Evolutionary conservation across 2,113 vertebrate species (phyloP), one percentile per base, ranked within the genome.

Genomic region (Proteles cristata): DNA sequence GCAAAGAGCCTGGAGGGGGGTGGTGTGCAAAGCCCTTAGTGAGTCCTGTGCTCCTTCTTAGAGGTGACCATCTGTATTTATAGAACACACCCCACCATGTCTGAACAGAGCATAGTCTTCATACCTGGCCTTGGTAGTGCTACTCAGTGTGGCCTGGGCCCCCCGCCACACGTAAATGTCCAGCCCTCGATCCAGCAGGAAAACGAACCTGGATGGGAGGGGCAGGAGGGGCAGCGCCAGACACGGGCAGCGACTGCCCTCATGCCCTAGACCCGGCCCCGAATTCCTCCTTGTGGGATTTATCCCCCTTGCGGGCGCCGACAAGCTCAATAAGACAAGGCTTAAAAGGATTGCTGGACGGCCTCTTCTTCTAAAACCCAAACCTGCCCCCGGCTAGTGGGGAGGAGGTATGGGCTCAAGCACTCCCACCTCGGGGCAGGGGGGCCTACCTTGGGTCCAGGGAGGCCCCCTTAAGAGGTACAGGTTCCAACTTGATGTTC

Each of bases 71-170:
- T 7, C 8, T 33, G 63, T 84, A 76, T 45, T 58, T 39, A 14
- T 53, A 39, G 5, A 15, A 48, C 69, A 58, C 15, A 58, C 31
- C 69, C 82, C 23, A 11, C 21, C 28, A 16, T 11, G 16, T 19
- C 16, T 39, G 71, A 77, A 63, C 15, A 23, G 11, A 33, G 53
- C 0, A 1, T 0, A 2, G 11, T 5, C 66, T 9, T 50, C 69
- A 50, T 98, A 99, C 99, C 99, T 99, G 98, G 99, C 99, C 98
- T 99, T 99, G n/a, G 99, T 99, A 81, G 99, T 99, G 96, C 98
- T 93, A 53, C 99, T 99, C 89, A 99, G 98, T 0, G 99, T 99
- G 82, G 99, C 99, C 81, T 99, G 99, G 48, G 97, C 97, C 85
- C 99, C 99, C 2, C 99, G 99, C 99, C 99, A 99, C 80, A 99